phyloP scores from a whole-genome alignment of 2,888 invertebrate genomes.

The Chrysopilus asiliformis region DNA sequence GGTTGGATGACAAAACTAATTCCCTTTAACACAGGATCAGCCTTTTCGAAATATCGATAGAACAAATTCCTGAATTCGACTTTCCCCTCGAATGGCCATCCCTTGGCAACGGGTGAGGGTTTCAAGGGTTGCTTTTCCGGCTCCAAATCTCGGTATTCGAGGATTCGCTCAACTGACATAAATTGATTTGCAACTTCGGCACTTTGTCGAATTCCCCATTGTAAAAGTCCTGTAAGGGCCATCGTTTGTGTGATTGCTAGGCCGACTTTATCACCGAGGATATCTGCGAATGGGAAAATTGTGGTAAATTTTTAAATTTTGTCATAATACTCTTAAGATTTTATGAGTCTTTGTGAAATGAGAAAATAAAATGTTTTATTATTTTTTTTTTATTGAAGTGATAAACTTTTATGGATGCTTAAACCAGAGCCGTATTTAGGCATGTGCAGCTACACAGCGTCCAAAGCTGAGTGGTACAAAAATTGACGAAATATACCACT shows the following conservation, averaged over 20 bases:
- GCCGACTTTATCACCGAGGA: slow-evolving; percentile 37
- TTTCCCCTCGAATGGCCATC: slow-evolving; percentile 41
- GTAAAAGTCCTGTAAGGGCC: slow-evolving; percentile 39
- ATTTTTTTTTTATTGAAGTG: no score
- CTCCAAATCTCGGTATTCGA: slow-evolving; percentile 43
- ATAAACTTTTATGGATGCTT: no score
- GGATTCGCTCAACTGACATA: slow-evolving; percentile 57
- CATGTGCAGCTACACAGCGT: no score
- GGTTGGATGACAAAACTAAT: slow-evolving; percentile 43
- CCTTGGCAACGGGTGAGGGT: slow-evolving; percentile 8
- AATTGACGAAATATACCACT: no score
- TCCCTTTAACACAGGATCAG: slow-evolving; percentile 66
- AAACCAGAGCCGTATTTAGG: no score
- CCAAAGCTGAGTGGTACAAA: no score
- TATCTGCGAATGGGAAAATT: no score
- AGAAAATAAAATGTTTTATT: no score
- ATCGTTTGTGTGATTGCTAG: slow-evolving; percentile 41
- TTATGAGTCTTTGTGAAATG: no score
- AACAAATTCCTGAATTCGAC: slow-evolving; percentile 39
- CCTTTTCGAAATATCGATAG: slow-evolving; percentile 61
- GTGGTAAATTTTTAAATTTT: no score
- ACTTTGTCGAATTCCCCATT: slow-evolving; percentile 62
- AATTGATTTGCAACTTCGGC: slow-evolving; percentile 55
- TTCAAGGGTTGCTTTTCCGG: slow-evolving; percentile 35
- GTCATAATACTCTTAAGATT: no score